Percentiles rank a stretch among this genome's conserved stretches.
Conservation (phyloP, 2,797 vertebrate genomes). For the Syndactyla subalaris region DNA sequence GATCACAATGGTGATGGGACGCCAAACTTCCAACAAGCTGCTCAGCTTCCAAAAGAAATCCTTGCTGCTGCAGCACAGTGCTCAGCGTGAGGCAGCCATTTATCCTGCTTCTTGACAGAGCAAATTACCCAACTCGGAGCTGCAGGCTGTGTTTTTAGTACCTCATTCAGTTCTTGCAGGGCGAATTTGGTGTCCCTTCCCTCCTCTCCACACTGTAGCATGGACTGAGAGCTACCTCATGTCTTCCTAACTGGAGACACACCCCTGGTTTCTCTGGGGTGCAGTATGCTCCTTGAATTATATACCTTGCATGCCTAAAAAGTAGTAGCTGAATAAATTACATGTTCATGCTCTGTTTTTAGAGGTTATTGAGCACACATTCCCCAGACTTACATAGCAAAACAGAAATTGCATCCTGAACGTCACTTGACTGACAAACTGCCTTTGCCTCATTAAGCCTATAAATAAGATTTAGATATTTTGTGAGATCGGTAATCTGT, state of each 20-base stretch:
- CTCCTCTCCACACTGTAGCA: background rate
- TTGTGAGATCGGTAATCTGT: background rate
- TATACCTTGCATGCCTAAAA: background rate
- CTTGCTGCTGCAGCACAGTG: background rate
- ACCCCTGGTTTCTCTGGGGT: background rate
- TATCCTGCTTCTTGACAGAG: constrained; percentile 23
- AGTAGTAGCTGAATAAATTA: background rate
- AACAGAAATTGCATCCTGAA: background rate
- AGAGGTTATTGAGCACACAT: background rate
- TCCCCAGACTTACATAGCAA: background rate
- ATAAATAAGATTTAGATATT: background rate
- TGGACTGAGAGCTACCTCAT: background rate
- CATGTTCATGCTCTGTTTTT: background rate
- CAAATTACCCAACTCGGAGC: background rate
- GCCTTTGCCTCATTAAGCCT: background rate
- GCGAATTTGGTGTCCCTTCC: background rate
- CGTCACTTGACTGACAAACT: background rate
- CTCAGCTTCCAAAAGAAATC: background rate
- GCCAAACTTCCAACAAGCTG: background rate
- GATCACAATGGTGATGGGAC: background rate
- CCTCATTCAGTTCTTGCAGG: background rate
- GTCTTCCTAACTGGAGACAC: background rate
- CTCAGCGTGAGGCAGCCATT: constrained; percentile 4
- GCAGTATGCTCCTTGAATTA: rapidly evolving
- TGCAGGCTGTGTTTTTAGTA: background rate